Percentiles rank a stretch among this genome's conserved stretches.
phyloP scores from a whole-genome alignment of 2,888 invertebrate genomes.

The Pterostichus madidus region DNA sequence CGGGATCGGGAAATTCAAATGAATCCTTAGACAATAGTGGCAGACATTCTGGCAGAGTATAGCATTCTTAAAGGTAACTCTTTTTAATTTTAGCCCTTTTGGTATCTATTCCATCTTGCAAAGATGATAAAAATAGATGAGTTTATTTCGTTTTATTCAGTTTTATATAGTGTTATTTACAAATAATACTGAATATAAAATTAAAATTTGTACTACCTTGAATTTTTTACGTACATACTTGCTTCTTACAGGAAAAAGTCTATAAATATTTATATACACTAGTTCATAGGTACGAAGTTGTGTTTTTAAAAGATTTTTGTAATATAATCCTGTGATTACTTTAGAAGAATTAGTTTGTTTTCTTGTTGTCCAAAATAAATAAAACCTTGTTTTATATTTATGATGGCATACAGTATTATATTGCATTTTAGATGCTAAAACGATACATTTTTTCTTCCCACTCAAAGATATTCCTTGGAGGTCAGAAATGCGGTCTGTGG shows the following conservation, averaged over 20 bases:
- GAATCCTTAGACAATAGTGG: slow-evolving; percentile 78
- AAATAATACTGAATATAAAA: slow-evolving; percentile 28
- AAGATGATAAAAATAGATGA: slow-evolving; percentile 3
- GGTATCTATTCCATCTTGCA: slow-evolving; percentile 19
- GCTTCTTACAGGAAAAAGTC: slow-evolving; percentile 2
- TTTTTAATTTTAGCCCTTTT: slow-evolving; percentile 25
- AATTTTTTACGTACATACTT: slow-evolving; percentile 2
- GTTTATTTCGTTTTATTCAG: slow-evolving; percentile 32
- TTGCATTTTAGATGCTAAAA: slow-evolving; percentile 49
- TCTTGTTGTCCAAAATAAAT: slow-evolving; percentile 50
- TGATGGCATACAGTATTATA: slow-evolving; percentile 34
- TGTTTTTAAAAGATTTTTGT: slow-evolving; percentile 50
- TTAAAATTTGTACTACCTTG: slow-evolving; percentile 11
- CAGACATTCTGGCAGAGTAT: slow-evolving; percentile 71
- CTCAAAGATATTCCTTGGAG: slow-evolving; percentile 32
- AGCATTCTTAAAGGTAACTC: slow-evolving; percentile 50
- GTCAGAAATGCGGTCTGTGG: slow-evolving; percentile 47
- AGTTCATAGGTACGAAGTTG: slow-evolving; percentile 26
- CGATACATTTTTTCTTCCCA: slow-evolving; percentile 31
- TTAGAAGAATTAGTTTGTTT: slow-evolving; percentile 20
- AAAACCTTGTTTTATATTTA: slow-evolving; percentile 49
- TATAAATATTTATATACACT: slow-evolving; percentile 37
- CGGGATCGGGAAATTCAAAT: slow-evolving; percentile 82
- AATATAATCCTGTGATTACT: slow-evolving; percentile 47
- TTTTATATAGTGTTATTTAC: slow-evolving; percentile 54